Evolutionary conservation across 2,888 invertebrate genomes (phyloP), one percentile per base, ranked within the genome.

Genomic region (Odontocerum albicorne): DNA sequence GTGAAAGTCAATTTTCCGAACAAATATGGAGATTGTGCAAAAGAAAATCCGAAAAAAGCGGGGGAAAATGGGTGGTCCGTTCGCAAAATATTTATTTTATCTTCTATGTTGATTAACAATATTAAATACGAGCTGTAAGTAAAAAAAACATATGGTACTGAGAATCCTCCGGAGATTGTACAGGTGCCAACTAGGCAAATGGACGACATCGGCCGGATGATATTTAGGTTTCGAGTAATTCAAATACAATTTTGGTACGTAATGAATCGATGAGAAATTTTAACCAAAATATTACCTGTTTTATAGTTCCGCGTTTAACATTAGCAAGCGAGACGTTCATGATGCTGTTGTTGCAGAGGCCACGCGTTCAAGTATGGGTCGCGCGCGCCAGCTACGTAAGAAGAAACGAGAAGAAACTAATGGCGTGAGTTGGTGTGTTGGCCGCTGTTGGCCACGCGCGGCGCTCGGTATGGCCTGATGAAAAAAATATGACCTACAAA

Each of bases 161-260:
- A n/a, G n/a, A n/a, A n/a, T n/a, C n/a, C n/a, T n/a, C n/a, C n/a
- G n/a, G 33, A 31, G 36, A 44, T 38, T 21, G 55, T 47, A 31
- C 33, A 45, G 36, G 50, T 55, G 55, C 55, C 55, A 55, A 55
- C 55, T 55, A 44, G 55, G 55, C 55, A 55, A 55, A 55, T 55
- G 55, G 55, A 50, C 44, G 55, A 49, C 53, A 42, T 46, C 21
- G 35, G 12, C 33, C 17, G 42, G n/a, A 13, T 19, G 38, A 19
- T 20, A 47, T 27, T 19, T 39, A 16, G 12, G 13, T 1, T 10
- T 21, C 7, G 35, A 36, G 21, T 36, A 36, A 10, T 36, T 3
- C 8, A 20, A 8, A 22, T 20, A 21, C 7, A 20, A 47, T 19
- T 6, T 39, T 4, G 6, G 31, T 13, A 20, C 19, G 12, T 13